Evolutionary conservation across 1,140 invertebrate genomes (phyloP), one percentile per base, ranked within the genome.

Genomic region (Thaumatotibia leucotreta): DNA sequence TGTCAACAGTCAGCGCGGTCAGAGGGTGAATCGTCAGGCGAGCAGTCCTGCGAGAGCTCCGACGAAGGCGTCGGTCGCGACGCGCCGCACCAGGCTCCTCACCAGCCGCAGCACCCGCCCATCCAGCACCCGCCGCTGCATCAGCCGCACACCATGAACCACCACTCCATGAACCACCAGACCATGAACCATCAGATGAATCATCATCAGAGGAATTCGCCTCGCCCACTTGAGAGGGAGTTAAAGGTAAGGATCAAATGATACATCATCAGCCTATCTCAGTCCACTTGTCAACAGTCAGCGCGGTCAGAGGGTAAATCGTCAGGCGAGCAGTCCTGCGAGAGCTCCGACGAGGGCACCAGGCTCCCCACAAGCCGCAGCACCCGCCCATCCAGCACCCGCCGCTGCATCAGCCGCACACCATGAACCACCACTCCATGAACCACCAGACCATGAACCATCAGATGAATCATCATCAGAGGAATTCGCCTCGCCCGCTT

Each of bases 21-120:
- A 6, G 87, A 89, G 77, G 87, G 82, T 27, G 86, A 89, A 24
- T 86, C 87, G 14, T 87, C 86, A 6, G 87, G 82, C 8, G 87
- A 89, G 24, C 86, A 90, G 64, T 90, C 87, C 5, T 86, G 86
- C 62, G 86, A 88, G 73, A 88, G 86, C 64, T 90, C 88, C 0
- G 86, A 90, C 76, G 88, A 90, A 68, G 86, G 87, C 1, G 83
- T 90, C 0, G 83, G 83, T 0, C 75, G 81, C 0, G 83, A 83
- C 69, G 82, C 72, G 1, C 76, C 67, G 29, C 72, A 75, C 9
- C 77, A 71, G 10, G 75, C 73, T 23, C 58, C 67, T 27, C 63
- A 62, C 65, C 62, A 76, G 27, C 71, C 45, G 14, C 71, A 72
- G 67, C 74, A 75, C 68, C 74, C 75, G 22, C 80, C 33, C 76